Evolutionary conservation across 2,888 invertebrate species (phyloP).

Genomic region (Hylaea fasciaria): DNA sequence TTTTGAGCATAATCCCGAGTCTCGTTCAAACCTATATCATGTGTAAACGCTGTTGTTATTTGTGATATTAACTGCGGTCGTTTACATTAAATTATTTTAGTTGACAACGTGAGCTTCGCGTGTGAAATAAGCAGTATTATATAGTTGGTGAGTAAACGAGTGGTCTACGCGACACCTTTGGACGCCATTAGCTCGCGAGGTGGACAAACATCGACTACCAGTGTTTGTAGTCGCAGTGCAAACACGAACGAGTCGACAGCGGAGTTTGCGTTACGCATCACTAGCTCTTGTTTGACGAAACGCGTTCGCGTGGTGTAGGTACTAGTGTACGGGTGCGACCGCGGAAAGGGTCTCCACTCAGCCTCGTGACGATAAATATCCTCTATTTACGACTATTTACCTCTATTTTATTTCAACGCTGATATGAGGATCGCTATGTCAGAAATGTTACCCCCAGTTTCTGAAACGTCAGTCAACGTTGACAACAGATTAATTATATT

Average conservation of each 20-base stretch:
- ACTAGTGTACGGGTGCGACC: constrained; percentile 69
- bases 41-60: constrained; percentile 49
- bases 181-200: constrained; percentile 77
- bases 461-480: too few species aligned
- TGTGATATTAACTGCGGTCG: constrained; percentile 44
- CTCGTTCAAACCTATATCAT: constrained; percentile 61
- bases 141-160: constrained; percentile 35
- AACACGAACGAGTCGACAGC: constrained; percentile 83
- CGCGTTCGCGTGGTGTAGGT: constrained; percentile 64
- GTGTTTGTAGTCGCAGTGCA: constrained; percentile 77
- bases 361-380: constrained; percentile 75
- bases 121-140: constrained; percentile 60
- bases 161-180: constrained; percentile 51
- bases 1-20: constrained; percentile 66
- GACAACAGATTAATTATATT: too few species aligned
- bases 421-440: background rate
- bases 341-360: constrained; percentile 80
- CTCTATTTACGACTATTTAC: constrained; percentile 73
- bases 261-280: constrained; percentile 84
- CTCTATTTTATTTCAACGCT: constrained; percentile 50
- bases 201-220: constrained; percentile 79
- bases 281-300: constrained; percentile 77
- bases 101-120: constrained; percentile 76
- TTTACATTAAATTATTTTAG: constrained; percentile 50
- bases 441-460: background rate